A percentile compares a stretch with the other conserved stretches of the same genome.
phyloP scores from a whole-genome alignment of 2,888 invertebrate species.

The Cosmopolites sordidus region DNA sequence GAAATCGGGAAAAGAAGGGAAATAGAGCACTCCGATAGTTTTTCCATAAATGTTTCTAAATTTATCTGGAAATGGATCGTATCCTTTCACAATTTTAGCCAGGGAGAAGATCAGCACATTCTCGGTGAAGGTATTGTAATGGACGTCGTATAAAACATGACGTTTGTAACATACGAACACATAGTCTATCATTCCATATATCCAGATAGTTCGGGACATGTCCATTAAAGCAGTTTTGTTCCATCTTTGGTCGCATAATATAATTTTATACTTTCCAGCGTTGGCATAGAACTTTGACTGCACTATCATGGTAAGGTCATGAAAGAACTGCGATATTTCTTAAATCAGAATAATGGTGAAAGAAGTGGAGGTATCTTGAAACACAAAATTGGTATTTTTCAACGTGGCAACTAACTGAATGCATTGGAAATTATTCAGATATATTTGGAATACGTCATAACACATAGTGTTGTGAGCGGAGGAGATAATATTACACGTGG shows the following conservation, averaged over 20 bases:
- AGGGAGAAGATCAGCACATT: background rate
- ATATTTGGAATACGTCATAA: background rate
- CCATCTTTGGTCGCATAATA: background rate
- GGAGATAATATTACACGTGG: background rate
- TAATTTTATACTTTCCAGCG: background rate
- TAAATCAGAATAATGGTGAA: background rate
- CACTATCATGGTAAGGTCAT: background rate
- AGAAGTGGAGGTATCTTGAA: conserved; percentile 1
- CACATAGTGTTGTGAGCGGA: background rate
- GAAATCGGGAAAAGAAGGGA: background rate
- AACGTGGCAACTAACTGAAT: background rate
- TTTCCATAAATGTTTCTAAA: background rate
- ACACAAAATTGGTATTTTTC: background rate
- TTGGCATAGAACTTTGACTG: conserved; percentile 2
- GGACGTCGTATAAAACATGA: background rate
- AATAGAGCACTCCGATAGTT: background rate
- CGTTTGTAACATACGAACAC: background rate
- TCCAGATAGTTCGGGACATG: background rate
- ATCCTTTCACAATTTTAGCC: background rate
- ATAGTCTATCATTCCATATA: background rate
- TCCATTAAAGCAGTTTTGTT: background rate
- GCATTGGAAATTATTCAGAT: background rate
- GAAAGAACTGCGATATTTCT: background rate
- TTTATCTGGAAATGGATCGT: background rate
- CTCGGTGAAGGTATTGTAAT: background rate